Evolutionary conservation across 2,113 vertebrate genomes (phyloP).

Genomic region (Campylomormyrus numenius): DNA sequence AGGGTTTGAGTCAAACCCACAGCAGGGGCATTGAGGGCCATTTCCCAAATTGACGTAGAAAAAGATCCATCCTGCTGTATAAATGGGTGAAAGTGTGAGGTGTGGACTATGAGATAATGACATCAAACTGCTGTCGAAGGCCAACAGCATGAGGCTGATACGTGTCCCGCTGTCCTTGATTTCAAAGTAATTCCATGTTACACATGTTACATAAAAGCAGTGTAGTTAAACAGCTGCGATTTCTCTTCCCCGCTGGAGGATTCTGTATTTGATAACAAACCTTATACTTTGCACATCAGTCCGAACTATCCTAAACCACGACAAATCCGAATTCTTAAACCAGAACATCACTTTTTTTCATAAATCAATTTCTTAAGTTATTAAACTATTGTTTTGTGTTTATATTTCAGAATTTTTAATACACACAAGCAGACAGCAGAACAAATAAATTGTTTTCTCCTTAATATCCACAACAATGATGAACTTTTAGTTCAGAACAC

Average conservation of each 20-base stretch:
- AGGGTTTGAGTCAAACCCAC: neutral
- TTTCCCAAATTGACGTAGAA: neutral
- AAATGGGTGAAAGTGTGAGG: neutral
- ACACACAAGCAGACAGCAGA: neutral
- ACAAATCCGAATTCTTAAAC: neutral
- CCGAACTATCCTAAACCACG: neutral
- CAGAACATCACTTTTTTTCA: neutral
- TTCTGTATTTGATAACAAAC: neutral
- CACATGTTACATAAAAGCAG: neutral
- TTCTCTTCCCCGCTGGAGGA: neutral
- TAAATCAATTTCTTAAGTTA: neutral
- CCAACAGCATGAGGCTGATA: neutral
- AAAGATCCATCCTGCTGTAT: neutral
- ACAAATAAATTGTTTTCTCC: neutral
- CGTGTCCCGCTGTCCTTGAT: neutral
- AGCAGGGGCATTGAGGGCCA: neutral
- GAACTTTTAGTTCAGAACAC: neutral
- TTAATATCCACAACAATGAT: neutral
- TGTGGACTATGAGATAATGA: neutral
- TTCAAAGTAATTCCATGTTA: neutral
- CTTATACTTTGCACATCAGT: neutral
- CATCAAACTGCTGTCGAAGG: neutral
- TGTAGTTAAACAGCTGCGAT: neutral
- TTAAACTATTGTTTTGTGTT: neutral
- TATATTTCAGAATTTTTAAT: neutral